Evolutionary conservation across 2,113 vertebrate species (phyloP).

Genomic region (Procavia capensis): DNA sequence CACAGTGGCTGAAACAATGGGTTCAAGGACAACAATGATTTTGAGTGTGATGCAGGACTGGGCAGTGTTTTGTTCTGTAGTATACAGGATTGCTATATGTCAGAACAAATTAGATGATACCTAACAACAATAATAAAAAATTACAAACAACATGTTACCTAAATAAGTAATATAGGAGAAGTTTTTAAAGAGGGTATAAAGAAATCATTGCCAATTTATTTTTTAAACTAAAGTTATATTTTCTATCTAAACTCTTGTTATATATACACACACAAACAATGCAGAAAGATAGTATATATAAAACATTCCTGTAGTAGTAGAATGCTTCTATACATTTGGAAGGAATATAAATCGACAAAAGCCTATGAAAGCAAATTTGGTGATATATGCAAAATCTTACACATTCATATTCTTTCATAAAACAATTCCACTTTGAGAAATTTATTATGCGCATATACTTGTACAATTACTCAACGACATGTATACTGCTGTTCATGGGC

Average conservation of each 20-base stretch:
- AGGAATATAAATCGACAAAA: conserved; percentile 22
- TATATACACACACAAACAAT: neutral
- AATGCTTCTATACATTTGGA: neutral
- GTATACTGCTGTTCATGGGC: neutral
- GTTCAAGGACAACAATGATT: too few species aligned
- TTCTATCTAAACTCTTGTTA: neutral
- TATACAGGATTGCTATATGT: too few species aligned
- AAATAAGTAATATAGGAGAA: neutral
- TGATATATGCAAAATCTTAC: neutral
- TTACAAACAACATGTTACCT: conserved; percentile 24
- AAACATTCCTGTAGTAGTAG: neutral
- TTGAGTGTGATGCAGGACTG: too few species aligned
- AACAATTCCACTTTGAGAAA: neutral
- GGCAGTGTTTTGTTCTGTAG: too few species aligned
- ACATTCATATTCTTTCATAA: neutral
- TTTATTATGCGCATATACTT: neutral
- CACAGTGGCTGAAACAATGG: too few species aligned
- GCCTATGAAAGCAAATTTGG: conserved; percentile 4
- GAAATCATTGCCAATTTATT: neutral
- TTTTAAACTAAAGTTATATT: conserved; percentile 31
- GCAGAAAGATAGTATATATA: neutral
- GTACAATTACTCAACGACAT: neutral
- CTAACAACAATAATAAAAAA: too few species aligned
- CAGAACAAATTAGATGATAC: too few species aligned
- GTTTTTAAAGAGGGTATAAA: neutral